A percentile compares a stretch with the other conserved stretches of the same genome.
Evolutionary conservation across 2,113 vertebrate genomes (phyloP).

Genomic region (Canis aureus): DNA sequence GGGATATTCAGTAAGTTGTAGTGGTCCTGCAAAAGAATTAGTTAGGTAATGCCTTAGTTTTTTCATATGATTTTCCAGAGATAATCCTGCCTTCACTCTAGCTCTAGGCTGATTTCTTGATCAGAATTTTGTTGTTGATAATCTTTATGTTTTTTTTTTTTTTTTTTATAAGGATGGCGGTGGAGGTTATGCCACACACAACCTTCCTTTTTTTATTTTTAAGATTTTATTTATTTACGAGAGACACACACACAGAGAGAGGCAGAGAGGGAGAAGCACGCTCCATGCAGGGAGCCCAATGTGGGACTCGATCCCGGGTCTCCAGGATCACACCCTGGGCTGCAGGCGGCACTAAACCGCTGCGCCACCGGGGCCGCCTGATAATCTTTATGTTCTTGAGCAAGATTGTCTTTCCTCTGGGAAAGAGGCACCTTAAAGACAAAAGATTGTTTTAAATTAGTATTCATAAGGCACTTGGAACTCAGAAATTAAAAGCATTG

Average conservation of each 20-base stretch:
- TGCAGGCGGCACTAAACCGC: too few relatives aligned
- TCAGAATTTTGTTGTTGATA: slow-evolving; percentile 30
- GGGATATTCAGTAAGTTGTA: slow-evolving; percentile 97
- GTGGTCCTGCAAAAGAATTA: neutral
- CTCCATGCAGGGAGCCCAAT: too few relatives aligned
- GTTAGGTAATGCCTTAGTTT: neutral
- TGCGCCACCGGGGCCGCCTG: too few relatives aligned
- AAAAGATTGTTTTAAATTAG: neutral
- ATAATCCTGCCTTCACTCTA: neutral
- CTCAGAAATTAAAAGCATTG: neutral
- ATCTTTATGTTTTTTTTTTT: slow-evolving; percentile 18
- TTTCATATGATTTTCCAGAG: neutral
- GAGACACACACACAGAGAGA: too few relatives aligned
- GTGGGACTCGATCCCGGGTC: too few relatives aligned
- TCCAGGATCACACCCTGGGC: too few relatives aligned
- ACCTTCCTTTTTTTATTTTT: too few relatives aligned
- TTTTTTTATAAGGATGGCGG: too few relatives aligned
- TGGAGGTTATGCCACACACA: too few relatives aligned
- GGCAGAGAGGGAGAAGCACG: too few relatives aligned
- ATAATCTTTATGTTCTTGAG: slow-evolving; percentile 35
- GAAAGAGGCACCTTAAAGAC: neutral
- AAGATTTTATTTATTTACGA: too few relatives aligned
- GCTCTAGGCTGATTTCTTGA: neutral
- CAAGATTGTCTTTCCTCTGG: neutral
- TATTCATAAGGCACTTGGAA: neutral